Evolutionary conservation across 2,113 vertebrate species (phyloP), one percentile per base, ranked within the genome.

Genomic region (Centropus unirufus): DNA sequence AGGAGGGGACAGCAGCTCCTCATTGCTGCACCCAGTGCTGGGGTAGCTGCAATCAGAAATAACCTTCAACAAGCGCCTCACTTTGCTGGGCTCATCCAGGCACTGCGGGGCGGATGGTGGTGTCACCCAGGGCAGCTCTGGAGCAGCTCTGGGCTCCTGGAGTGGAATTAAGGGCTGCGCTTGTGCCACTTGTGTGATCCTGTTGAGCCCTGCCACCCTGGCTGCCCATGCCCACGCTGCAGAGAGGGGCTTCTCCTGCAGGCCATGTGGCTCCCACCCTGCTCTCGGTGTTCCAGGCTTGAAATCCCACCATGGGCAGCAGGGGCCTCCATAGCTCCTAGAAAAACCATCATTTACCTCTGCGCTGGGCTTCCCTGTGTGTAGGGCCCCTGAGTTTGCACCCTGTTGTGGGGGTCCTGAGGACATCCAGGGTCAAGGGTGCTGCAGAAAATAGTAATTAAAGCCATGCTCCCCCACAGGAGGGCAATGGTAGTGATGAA

Each of bases 201-300:
- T 52, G 14, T 32, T 34, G 70, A 85, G 58, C 24, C 21, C 72
- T 14, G 7, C 18, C 49, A 70, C 19, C 32, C 19, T 2, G 2
- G 21, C 44, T 76, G 7, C 49, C 69, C 0, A 0, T 44, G 47
- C 34, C 14, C 1, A 2, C 6, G 1, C 34, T 62, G 26, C 24
- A 54, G 78, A 82, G 75, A 61, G 36, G 16, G 34, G n/a, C 59
- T 79, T 27, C 61, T 83, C 49, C 17, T 87, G 68, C 67, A 73
- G 36, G 9, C 63, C 4, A 0, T 40, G 34, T 73, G 70, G 24
- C 73, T 83, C 69, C 36, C 62, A 51, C 62, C 36, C 64, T 47
- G 8, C 39, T 66, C 62, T 42, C 29, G 81, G 26, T 26, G 12
- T 89, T 72, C 36, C 57, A 83, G 44, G 26, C 12, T 8, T 47